phyloP scores from a whole-genome alignment of 2,113 vertebrate genomes.

The Actenoides lindsayi region DNA sequence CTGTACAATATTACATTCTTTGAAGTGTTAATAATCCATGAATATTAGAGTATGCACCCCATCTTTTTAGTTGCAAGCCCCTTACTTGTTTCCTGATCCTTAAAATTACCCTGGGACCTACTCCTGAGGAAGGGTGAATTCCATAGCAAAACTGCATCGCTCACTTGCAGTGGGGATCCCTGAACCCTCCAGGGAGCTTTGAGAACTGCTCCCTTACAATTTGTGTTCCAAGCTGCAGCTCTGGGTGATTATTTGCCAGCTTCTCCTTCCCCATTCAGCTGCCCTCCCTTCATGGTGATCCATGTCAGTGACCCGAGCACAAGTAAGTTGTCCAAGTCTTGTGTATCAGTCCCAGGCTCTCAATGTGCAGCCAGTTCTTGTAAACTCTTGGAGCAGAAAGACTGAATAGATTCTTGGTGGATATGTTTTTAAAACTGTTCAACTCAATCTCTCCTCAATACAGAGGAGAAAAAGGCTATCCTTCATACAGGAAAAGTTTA shows the following conservation, averaged over 20 bases:
- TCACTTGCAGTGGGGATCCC: neutral
- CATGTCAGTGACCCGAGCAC: accelerated
- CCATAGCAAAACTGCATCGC: accelerated
- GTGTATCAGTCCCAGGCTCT: neutral
- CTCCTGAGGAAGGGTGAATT: neutral
- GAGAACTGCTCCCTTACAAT: neutral
- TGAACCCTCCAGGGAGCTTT: neutral
- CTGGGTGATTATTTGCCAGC: neutral
- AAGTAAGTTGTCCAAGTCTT: neutral
- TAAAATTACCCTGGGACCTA: neutral
- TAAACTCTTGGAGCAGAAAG: neutral
- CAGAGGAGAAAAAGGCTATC: neutral
- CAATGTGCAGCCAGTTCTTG: neutral
- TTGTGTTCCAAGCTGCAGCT: neutral
- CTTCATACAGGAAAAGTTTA: neutral
- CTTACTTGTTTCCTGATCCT: neutral
- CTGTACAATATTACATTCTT: neutral
- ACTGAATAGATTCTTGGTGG: neutral
- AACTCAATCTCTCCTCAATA: neutral
- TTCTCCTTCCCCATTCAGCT: neutral
- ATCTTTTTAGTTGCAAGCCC: neutral
- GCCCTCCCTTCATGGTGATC: accelerated
- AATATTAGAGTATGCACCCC: neutral
- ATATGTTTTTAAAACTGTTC: neutral
- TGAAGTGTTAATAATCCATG: neutral